A percentile compares a stretch with the other conserved stretches of the same genome.
phyloP scores from a whole-genome alignment of 2,888 invertebrate species.

The Trimorus sp. region DNA sequence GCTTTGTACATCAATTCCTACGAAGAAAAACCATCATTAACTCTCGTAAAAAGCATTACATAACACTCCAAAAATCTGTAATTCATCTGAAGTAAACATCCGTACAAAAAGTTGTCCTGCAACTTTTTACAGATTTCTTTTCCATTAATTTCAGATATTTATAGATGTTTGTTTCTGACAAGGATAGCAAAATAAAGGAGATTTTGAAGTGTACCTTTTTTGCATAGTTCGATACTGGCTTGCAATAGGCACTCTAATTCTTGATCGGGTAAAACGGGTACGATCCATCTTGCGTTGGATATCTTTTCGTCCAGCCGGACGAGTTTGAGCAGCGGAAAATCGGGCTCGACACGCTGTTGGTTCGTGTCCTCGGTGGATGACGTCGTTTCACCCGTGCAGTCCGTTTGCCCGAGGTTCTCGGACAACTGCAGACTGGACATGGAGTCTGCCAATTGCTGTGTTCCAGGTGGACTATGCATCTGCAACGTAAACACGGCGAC shows the following conservation, averaged over 20 bases:
- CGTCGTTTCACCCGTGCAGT: constrained; percentile 75
- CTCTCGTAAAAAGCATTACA: too few species aligned
- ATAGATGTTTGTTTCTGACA: too few species aligned
- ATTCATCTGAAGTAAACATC: too few species aligned
- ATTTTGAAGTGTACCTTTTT: constrained; percentile 87
- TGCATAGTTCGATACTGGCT: constrained; percentile 93
- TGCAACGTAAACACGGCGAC: constrained; percentile 32
- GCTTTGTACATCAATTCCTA: constrained; percentile 93
- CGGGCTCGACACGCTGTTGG: constrained; percentile 83
- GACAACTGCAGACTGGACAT: constrained; percentile 79
- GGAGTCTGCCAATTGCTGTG: constrained; percentile 78
- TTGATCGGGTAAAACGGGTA: constrained; percentile 97
- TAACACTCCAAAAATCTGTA: too few species aligned
- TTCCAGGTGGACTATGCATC: constrained; percentile 79
- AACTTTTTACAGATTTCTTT: too few species aligned
- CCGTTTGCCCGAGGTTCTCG: constrained; percentile 77
- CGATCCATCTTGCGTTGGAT: constrained; percentile 97
- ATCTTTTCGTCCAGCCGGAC: constrained; percentile 97
- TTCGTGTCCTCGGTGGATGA: constrained; percentile 76
- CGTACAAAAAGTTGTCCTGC: too few species aligned
- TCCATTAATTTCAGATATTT: too few species aligned
- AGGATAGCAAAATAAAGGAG: too few species aligned
- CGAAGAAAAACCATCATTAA: too few species aligned
- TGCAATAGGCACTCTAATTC: constrained; percentile 95
- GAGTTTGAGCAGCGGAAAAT: constrained; percentile 94